Base-by-base conservation (phyloP, 2,113 vertebrate genomes). In the Vulpes lagopus region DNA sequence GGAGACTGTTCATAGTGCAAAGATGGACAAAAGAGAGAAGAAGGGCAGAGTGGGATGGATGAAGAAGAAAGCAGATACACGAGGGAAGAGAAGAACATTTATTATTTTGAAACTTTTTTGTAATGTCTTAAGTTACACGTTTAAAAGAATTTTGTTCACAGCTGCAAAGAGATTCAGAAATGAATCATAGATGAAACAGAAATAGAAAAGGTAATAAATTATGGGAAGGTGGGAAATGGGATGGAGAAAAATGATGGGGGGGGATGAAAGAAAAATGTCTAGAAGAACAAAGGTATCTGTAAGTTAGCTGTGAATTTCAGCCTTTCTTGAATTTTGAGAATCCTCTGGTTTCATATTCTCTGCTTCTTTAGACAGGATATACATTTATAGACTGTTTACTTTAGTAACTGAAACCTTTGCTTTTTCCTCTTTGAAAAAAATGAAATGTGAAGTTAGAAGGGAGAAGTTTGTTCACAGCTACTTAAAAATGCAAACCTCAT, bases 311-410 rank as follows among this genome's bases (percentile, higher is more conserved):
- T 78, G 38, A 84, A 64, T 84, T 35, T 94, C 35, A 85, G 53
- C 74, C 65, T 95, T 81, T 89, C 79, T 59, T 92, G 55, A 64
- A 2, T 93, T 57, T 95, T 88, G 74, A 96, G 60, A 88, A 97
- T 95, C 8, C 60, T 92, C 73, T 89, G 30, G 97, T 96, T 96
- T 96, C 57, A 80, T 85, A 74, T 89, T 96, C 64, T 96, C 81
- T 82, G 64, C 35, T 71, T 90, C 79, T 96, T 94, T 64, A 94
- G 91, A 96, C 98, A 98, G 98, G 98, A 98, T 98, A 89, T 98
- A 97, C 93, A 97, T 98, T 98, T 98, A 97, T 98, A 98, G 98
- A 94, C 73, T 98, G 96, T 98, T 98, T 98, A 98, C 74, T 96
- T 97, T 81, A 80, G 97, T 96, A 98, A 98, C 97, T 92, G 98